Base-by-base conservation (phyloP, 2,888 invertebrate genomes). In the Coleophora flavipennella region DNA sequence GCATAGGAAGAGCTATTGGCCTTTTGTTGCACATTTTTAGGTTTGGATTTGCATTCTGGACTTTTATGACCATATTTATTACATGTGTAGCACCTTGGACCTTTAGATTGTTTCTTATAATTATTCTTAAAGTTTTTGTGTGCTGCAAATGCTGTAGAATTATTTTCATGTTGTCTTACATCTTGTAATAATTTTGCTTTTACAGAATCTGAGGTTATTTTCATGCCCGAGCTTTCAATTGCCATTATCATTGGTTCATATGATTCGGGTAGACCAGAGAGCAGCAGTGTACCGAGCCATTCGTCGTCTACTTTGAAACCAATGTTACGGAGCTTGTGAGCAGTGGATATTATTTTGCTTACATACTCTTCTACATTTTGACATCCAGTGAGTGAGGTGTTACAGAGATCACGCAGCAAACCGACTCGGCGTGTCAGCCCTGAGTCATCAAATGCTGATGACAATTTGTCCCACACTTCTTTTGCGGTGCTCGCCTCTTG, bases 1-100 rank as follows among this genome's bases (percentile, higher is more conserved):
- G 44, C 42, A 42, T 44, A 41, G 8, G 35, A 43, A n/a, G 34
- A 38, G 14, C 31, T 37, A 8, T 33, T 42, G 27, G 33, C n/a
- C 32, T 41, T 38, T 8, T 33, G 9, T 26, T 11, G 36, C 1
- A n/a, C n/a, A n/a, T 36, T 27, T 26, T 38, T 47, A 1, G 14
- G 13, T 36, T 42, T 43, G 6, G 39, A n/a, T n/a, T n/a, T n/a
- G n/a, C n/a, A n/a, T n/a, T n/a, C n/a, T n/a, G n/a, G n/a, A n/a
- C n/a, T n/a, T n/a, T n/a, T n/a, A n/a, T n/a, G n/a, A n/a, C n/a
- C n/a, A n/a, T n/a, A n/a, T n/a, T n/a, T n/a, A n/a, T n/a, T n/a
- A n/a, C n/a, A n/a, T n/a, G n/a, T n/a, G n/a, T n/a, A n/a, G n/a
- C n/a, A n/a, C n/a, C n/a, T n/a, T n/a, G n/a, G n/a, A n/a, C n/a